phyloP scores from a whole-genome alignment of 1,140 invertebrate genomes.

The Mesaphorura yosii region DNA sequence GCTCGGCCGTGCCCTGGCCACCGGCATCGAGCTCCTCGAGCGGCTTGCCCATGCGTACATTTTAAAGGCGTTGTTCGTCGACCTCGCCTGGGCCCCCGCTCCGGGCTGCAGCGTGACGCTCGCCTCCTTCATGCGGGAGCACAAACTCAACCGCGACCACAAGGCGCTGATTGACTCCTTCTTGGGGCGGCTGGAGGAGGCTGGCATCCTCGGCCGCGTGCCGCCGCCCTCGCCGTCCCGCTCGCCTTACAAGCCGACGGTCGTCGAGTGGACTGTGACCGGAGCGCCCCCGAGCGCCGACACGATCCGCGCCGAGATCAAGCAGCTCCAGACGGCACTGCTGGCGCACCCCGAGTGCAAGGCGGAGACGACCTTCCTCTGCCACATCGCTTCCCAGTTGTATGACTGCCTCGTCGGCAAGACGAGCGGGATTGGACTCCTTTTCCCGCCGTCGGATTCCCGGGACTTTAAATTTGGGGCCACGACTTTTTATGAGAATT shows the following conservation, averaged over 20 bases:
- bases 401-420: constrained; percentile 1
- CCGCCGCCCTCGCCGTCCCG: too few relatives aligned
- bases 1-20: background rate
- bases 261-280: background rate
- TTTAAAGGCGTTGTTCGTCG: constrained; percentile 2
- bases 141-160: background rate
- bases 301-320: background rate
- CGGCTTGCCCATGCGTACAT: background rate
- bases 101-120: background rate
- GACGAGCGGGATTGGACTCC: background rate
- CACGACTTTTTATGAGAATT: background rate
- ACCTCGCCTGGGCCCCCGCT: background rate
- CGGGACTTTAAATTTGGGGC: background rate
- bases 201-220: too few relatives aligned
- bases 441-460: constrained; percentile 7
- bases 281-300: background rate
- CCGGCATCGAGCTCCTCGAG: background rate
- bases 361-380: background rate
- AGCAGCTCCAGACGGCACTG: background rate
- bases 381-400: background rate
- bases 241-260: background rate
- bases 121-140: background rate
- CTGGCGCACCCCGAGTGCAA: background rate
- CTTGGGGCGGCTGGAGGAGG: background rate
- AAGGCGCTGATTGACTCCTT: background rate